Percentiles rank a stretch among this genome's conserved stretches.
phyloP scores from a whole-genome alignment of 2,113 vertebrate genomes.

The Romanogobio albipinnatus region DNA sequence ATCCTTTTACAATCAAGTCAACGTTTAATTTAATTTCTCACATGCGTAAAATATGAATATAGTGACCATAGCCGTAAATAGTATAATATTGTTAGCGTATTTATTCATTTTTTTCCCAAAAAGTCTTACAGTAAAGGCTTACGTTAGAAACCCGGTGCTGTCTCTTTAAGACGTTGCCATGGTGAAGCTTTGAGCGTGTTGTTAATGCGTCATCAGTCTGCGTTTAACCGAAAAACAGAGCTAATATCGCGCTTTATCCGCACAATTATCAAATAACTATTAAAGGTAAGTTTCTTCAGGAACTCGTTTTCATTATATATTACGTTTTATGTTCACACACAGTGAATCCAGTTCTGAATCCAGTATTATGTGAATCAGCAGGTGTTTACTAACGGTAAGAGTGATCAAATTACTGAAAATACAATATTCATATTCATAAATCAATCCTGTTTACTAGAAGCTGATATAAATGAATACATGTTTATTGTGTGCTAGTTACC shows the following conservation, averaged over 20 bases:
- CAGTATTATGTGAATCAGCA: neutral
- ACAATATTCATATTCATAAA: neutral
- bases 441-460: neutral
- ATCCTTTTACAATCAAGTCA: no score
- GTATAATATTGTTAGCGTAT: no score
- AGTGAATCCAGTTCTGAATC: neutral
- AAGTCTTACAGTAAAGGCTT: no score
- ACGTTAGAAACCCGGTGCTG: neutral
- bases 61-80: neutral
- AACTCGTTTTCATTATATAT: neutral
- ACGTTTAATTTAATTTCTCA: neutral
- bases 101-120: no score
- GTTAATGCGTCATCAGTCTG: slow-evolving; percentile 64
- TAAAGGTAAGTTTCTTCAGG: neutral
- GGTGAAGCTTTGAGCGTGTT: slow-evolving; percentile 60
- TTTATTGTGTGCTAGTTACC: neutral
- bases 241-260: neutral
- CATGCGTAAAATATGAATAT: neutral
- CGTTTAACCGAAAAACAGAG: slow-evolving; percentile 46
- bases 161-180: slow-evolving; percentile 65
- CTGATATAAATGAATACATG: neutral
- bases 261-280: neutral
- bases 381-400: neutral
- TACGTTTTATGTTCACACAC: neutral
- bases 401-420: neutral